Evolutionary conservation across 2,113 vertebrate species (phyloP).

Genomic region (Erinaceus europaeus): DNA sequence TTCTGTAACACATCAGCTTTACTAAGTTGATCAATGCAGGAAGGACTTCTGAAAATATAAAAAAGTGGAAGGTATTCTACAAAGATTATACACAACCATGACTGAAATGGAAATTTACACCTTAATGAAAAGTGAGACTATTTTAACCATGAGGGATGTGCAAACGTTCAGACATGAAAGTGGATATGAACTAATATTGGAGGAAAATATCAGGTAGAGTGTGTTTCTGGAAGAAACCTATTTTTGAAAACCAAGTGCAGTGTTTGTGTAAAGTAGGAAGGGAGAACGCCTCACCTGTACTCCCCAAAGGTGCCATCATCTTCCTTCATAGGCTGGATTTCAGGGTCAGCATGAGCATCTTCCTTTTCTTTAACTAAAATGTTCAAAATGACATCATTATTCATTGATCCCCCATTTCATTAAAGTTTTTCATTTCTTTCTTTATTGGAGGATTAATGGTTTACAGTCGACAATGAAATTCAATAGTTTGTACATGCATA

Average conservation of each 20-base stretch:
- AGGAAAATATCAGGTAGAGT: neutral
- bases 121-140: neutral
- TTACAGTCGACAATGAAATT: too few relatives aligned
- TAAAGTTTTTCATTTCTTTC: too few relatives aligned
- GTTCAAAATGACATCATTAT: conserved; percentile 16
- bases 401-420: neutral
- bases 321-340: conserved; percentile 99
- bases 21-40: neutral
- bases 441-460: too few relatives aligned
- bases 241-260: accelerated
- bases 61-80: neutral
- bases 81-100: neutral
- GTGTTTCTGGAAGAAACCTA: accelerated
- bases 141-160: neutral
- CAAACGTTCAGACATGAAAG: neutral
- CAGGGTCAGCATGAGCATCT: conserved; percentile 97
- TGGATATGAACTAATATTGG: neutral
- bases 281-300: conserved; percentile 91
- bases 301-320: conserved; percentile 98
- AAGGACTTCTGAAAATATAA: neutral
- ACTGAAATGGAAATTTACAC: neutral
- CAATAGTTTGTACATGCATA: too few relatives aligned
- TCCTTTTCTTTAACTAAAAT: conserved; percentile 97
- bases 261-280: neutral
- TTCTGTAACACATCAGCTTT: neutral